Evolutionary conservation across 1,140 invertebrate genomes (phyloP), one percentile per base, ranked within the genome.

Genomic region (Zeugodacus cucurbitae): DNA sequence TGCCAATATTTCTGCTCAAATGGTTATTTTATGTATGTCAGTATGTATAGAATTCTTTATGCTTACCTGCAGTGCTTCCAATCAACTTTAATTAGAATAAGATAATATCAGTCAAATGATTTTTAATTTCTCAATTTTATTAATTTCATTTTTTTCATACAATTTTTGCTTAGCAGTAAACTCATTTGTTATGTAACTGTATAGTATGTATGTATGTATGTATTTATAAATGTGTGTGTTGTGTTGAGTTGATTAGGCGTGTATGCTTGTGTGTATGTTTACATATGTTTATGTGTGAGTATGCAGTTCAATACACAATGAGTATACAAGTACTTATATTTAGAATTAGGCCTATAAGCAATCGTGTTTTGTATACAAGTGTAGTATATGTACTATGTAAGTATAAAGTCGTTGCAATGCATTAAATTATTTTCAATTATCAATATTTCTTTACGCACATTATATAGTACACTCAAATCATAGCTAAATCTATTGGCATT

Each of bases 41-140:
- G n/a, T n/a, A n/a, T n/a, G n/a, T n/a, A n/a, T n/a, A n/a, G n/a
- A n/a, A n/a, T n/a, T n/a, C n/a, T n/a, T n/a, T n/a, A n/a, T n/a
- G 48, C 48, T 54, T 54, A 54, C 48, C 17, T 54, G 17, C 4
- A 17, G 10, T 17, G 14, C 14, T 11, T 8, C 8, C 6, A 10
- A 17, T 54, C 2, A 54, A 0, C 48, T 17, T 17, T 54, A 17
- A 54, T 11, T 54, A 11, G 0, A 20, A 54, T 20, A 54, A 41
- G 37, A 54, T 17, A 20, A 20, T 17, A 54, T 3, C 14, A 20
- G 48, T 4, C 14, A 17, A 20, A 0, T 41, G 14, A 86, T 58
- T 86, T 86, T 59, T 41, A 34, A 59, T 86, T 86, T 62, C 8
- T 58, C 17, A 59, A 59, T 86, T 86, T 86, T 86, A 86, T 86